phyloP scores from a whole-genome alignment of 2,888 invertebrate species.

The Pogonocherus hispidulus region DNA sequence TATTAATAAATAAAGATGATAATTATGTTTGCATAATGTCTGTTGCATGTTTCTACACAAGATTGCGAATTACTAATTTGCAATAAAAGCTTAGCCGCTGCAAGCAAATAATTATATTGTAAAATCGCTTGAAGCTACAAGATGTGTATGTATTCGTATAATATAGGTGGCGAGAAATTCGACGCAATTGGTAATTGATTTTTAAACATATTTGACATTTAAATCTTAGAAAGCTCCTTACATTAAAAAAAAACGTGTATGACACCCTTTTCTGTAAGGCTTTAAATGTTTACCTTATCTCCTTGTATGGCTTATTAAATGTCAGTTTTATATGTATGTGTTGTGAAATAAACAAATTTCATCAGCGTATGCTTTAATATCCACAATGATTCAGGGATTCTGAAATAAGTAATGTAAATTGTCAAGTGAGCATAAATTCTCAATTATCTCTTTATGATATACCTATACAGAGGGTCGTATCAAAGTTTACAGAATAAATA shows the following conservation, averaged over 20 bases:
- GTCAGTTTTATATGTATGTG: conserved; percentile 8
- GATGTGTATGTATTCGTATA: conserved; percentile 8
- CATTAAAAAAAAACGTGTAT: neutral
- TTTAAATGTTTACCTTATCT: neutral
- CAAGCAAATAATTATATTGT: too few relatives aligned
- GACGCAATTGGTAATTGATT: conserved; percentile 20
- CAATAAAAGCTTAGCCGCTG: neutral
- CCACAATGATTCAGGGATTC: too few relatives aligned
- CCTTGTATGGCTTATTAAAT: neutral
- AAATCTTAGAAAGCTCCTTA: neutral
- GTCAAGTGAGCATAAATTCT: too few relatives aligned
- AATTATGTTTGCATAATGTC: too few relatives aligned
- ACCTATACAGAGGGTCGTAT: too few relatives aligned
- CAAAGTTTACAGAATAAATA: too few relatives aligned
- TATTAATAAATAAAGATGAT: too few relatives aligned
- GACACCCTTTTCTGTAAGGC: conserved; percentile 2
- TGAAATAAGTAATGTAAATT: too few relatives aligned
- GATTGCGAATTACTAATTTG: neutral
- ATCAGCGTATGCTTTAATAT: neutral
- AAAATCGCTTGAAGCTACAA: conserved; percentile 8
- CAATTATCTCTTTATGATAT: too few relatives aligned
- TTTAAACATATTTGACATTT: conserved; percentile 19
- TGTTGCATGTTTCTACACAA: neutral
- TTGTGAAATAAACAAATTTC: neutral
- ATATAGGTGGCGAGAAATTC: neutral